Evolutionary conservation across 2,113 vertebrate species (phyloP).

Genomic region (Myiopsitta monachus): DNA sequence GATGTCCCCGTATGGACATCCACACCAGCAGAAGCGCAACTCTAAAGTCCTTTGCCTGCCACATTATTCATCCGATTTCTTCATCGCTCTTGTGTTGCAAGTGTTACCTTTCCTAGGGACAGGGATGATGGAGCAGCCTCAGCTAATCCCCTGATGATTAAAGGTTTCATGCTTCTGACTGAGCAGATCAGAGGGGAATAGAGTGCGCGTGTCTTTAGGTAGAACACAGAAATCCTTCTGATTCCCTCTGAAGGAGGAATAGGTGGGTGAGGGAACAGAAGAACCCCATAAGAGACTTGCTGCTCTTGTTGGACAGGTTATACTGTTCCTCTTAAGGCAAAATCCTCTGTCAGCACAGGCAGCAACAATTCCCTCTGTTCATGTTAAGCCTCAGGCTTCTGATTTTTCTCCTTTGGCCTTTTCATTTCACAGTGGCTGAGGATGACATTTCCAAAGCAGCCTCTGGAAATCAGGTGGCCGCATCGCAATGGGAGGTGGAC

Average conservation of each 20-base stretch:
- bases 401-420: slow-evolving; percentile 9
- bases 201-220: background rate
- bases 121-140: background rate
- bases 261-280: background rate
- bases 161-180: background rate
- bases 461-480: background rate
- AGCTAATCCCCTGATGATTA: background rate
- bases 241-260: background rate
- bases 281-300: background rate
- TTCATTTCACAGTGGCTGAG: slow-evolving; percentile 14
- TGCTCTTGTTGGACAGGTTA: background rate
- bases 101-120: background rate
- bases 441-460: slow-evolving; percentile 14
- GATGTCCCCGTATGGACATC: background rate
- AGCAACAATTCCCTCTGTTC: background rate
- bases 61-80: background rate
- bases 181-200: background rate
- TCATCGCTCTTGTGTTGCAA: background rate
- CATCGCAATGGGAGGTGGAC: background rate
- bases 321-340: background rate
- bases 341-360: background rate
- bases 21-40: rapidly evolving
- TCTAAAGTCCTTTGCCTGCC: background rate
- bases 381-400: background rate
- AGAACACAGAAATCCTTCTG: background rate